These are phyloP conservation scores for Synanceia verrucosa DNA, from an alignment of 2,797 vertebrate species.

Conservation along the genomic window DNA sequence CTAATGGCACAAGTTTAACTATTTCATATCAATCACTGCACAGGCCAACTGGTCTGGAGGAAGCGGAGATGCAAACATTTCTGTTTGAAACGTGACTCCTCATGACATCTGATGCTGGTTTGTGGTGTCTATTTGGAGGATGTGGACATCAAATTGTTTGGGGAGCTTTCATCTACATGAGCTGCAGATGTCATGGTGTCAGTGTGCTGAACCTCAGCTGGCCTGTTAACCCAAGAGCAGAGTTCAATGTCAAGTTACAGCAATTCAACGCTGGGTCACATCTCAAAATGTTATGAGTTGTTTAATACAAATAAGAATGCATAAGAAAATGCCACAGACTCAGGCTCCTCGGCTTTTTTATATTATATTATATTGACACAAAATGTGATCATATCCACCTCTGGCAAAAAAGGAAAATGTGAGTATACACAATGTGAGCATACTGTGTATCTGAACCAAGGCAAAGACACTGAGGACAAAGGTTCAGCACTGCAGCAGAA, in stretches of 20 bases:
- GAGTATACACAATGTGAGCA: constrained; percentile 19
- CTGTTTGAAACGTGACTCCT: not conserved
- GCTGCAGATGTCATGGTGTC: constrained; percentile 88
- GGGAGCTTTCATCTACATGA: constrained; percentile 84
- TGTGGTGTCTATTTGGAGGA: not conserved
- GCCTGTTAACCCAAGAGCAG: constrained; percentile 20
- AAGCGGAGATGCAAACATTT: not conserved
- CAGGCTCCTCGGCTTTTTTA: not conserved
- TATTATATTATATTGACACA: not conserved
- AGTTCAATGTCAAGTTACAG: constrained; percentile 24
- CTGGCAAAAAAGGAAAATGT: not conserved
- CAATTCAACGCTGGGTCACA: not conserved
- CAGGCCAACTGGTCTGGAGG: not conserved
- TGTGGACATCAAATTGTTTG: not conserved
- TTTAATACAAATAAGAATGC: not conserved
- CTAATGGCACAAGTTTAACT: not conserved
- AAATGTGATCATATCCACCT: constrained; percentile 25
- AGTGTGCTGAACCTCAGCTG: constrained; percentile 67
- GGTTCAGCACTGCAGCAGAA: constrained; percentile 68
- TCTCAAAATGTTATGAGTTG: not conserved
- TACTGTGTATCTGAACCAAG: constrained; percentile 47
- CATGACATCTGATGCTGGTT: not conserved
- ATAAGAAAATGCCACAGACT: not conserved
- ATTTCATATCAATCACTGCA: not conserved
- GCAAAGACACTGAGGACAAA: constrained; percentile 72